A percentile compares a stretch with the other conserved stretches of the same genome.
Conservation (phyloP, 2,888 invertebrate genomes). For the Podotricha telesiphe region DNA sequence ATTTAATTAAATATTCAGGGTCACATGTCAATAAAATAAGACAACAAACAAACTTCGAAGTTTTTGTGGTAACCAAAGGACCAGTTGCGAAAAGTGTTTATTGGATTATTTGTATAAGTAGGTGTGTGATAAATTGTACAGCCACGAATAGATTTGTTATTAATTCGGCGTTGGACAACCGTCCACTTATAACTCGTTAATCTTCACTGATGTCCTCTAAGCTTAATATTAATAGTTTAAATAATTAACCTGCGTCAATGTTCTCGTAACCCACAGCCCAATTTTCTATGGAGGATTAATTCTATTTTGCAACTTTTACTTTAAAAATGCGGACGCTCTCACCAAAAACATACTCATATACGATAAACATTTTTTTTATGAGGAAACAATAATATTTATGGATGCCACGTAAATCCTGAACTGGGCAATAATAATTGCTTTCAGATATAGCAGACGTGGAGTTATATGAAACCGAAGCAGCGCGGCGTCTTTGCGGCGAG, state of each 20-base stretch:
- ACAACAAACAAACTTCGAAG: background rate
- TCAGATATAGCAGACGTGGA: constrained; percentile 15
- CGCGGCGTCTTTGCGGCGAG: constrained; percentile 35
- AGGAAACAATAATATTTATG: constrained; percentile 7
- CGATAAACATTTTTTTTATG: background rate
- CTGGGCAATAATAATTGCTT: constrained; percentile 13
- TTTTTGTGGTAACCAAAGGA: constrained; percentile 12
- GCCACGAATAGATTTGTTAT: constrained; percentile 60
- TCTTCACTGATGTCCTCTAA: constrained; percentile 37
- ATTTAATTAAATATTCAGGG: constrained; percentile 29
- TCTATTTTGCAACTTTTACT: constrained; percentile 15
- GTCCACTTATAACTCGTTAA: constrained; percentile 38
- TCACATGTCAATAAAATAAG: constrained; percentile 18
- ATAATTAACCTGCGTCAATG: constrained; percentile 30
- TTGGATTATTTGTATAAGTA: constrained; percentile 31
- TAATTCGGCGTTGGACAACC: constrained; percentile 55
- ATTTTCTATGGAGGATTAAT: constrained; percentile 18
- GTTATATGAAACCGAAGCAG: constrained; percentile 34
- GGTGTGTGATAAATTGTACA: constrained; percentile 48
- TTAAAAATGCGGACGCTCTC: constrained; percentile 1
- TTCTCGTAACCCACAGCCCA: constrained; percentile 15
- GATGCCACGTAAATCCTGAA: constrained; percentile 10
- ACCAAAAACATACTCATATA: background rate
- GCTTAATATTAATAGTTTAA: constrained; percentile 28
- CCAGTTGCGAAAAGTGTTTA: constrained; percentile 18